Conservation (phyloP, 2,888 invertebrate genomes). For the Melipona beecheii region DNA sequence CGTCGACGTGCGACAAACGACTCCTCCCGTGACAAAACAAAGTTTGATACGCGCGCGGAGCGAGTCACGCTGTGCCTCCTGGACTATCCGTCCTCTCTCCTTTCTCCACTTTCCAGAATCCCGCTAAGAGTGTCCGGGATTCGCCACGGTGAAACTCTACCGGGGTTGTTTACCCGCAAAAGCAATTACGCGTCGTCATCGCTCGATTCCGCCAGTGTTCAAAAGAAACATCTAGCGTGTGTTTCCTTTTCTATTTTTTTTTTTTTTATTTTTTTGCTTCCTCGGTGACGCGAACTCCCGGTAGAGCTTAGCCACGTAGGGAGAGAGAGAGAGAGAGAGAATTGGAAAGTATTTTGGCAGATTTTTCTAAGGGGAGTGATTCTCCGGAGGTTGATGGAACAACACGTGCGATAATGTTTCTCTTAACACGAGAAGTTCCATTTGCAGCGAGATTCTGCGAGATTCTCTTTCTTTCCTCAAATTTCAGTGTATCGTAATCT, state of each 20-base stretch:
- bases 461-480: background rate
- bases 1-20: slow-evolving; percentile 77
- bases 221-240: slow-evolving; percentile 1
- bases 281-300: no score
- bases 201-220: slow-evolving; percentile 42
- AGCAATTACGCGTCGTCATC: slow-evolving; percentile 78
- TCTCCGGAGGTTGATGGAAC: background rate
- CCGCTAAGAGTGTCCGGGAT: slow-evolving; percentile 37
- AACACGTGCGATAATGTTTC: background rate
- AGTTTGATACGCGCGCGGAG: slow-evolving; percentile 74
- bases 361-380: background rate
- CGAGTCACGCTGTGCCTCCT: slow-evolving; percentile 26
- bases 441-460: no score
- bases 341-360: no score
- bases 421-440: no score
- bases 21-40: slow-evolving; percentile 73
- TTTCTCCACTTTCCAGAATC: slow-evolving; percentile 4
- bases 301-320: no score
- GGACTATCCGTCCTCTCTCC: slow-evolving; percentile 29
- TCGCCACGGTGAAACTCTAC: slow-evolving; percentile 44
- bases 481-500: background rate
- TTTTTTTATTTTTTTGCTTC: background rate
- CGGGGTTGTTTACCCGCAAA: slow-evolving; percentile 78
- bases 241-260: background rate
- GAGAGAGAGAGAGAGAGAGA: no score